Evolutionary conservation across 2,888 invertebrate species (phyloP).

Genomic region (Diarsia mendica): DNA sequence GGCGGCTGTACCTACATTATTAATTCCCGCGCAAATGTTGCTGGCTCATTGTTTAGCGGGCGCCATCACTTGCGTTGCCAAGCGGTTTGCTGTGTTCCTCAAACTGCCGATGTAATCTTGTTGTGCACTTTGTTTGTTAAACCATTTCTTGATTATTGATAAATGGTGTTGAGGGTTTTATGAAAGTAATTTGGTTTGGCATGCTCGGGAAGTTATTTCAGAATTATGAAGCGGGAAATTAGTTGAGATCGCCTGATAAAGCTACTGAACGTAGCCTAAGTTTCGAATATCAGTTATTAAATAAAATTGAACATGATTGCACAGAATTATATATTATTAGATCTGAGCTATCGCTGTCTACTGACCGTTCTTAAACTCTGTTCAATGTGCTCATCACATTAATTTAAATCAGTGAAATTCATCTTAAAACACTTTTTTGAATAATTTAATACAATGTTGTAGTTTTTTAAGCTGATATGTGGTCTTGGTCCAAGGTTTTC

Average conservation of each 20-base stretch:
- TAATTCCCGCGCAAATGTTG: conserved; percentile 71
- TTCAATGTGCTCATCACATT: not conserved
- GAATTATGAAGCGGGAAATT: not conserved
- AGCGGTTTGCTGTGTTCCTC: conserved; percentile 53
- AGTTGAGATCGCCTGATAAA: not conserved
- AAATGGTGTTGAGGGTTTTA: conserved; percentile 28
- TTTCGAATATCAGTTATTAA: not conserved
- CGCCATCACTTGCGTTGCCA: conserved; percentile 31
- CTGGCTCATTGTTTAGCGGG: conserved; percentile 61
- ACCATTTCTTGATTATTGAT: conserved; percentile 32
- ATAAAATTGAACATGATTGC: not conserved
- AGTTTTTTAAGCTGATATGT: not conserved
- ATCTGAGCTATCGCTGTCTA: not conserved
- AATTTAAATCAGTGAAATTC: not conserved
- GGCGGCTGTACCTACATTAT: conserved; percentile 72
- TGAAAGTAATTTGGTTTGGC: conserved; percentile 22
- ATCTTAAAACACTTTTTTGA: not conserved
- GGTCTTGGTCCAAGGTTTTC: not conserved
- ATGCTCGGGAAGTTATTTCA: not conserved
- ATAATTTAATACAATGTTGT: not conserved
- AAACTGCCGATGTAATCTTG: conserved; percentile 58
- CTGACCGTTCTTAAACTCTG: not conserved
- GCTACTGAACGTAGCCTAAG: not conserved
- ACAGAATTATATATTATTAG: not conserved
- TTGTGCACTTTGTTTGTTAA: conserved; percentile 44